These are phyloP conservation scores for Nysson spinosus DNA, from an alignment of 2,888 invertebrate species.

Conservation along the genomic window DNA sequence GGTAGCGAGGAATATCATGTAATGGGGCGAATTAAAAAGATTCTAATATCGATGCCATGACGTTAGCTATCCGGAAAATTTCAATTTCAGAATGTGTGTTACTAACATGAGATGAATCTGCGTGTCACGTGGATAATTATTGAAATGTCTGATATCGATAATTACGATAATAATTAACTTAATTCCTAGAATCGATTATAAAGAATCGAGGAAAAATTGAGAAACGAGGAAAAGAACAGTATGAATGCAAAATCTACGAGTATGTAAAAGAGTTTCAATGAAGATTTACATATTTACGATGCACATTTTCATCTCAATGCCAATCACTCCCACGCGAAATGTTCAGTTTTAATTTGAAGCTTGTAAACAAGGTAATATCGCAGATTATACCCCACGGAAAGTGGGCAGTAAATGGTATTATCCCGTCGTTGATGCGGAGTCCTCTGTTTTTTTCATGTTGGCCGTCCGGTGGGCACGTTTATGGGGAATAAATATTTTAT, in stretches of 20 bases:
- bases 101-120: no score
- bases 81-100: not conserved
- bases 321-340: not conserved
- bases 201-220: not conserved
- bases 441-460: not conserved
- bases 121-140: no score
- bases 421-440: slow-evolving; percentile 3
- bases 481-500: slow-evolving; percentile 65
- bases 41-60: not conserved
- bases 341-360: slow-evolving; percentile 17
- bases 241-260: slow-evolving; percentile 16
- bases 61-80: not conserved
- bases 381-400: slow-evolving; percentile 1
- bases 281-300: slow-evolving; percentile 28
- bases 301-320: slow-evolving; percentile 13
- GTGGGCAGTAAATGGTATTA: slow-evolving; percentile 16
- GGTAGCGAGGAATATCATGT: not conserved
- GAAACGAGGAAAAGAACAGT: not conserved
- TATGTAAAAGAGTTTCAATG: slow-evolving; percentile 20
- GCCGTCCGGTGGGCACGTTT: slow-evolving; percentile 34
- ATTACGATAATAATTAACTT: no score
- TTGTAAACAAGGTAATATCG: slow-evolving; percentile 13
- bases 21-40: not conserved
- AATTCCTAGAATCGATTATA: no score
- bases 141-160: no score